phyloP scores from a whole-genome alignment of 2,888 invertebrate species.

The Lissonota sp. region DNA sequence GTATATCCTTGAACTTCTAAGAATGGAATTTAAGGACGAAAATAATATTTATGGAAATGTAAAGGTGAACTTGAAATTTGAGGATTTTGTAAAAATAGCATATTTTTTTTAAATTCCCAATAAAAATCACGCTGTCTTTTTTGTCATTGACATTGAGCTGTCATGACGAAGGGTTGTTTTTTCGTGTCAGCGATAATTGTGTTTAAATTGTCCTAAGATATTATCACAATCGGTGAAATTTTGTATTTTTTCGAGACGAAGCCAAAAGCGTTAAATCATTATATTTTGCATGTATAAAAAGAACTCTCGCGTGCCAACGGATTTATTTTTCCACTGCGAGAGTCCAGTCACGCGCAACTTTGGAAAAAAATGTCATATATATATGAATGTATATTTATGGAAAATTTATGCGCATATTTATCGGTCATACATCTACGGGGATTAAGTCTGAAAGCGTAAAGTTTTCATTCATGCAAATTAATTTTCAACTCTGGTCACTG shows the following conservation, averaged over 20 bases:
- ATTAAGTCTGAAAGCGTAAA: too few species aligned
- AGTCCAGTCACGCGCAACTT: neutral
- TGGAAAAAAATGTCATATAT: neutral
- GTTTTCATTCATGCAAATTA: too few species aligned
- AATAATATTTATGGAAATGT: neutral
- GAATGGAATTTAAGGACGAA: neutral
- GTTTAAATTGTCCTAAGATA: neutral
- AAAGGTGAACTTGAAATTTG: neutral
- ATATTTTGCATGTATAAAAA: neutral
- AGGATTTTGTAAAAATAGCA: neutral
- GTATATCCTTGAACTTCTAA: neutral
- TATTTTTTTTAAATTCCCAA: neutral
- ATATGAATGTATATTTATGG: neutral
- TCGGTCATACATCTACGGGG: too few species aligned
- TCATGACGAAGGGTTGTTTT: neutral
- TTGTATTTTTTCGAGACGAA: neutral
- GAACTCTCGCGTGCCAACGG: neutral
- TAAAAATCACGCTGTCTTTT: neutral
- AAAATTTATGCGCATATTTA: neutral
- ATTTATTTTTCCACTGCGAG: neutral
- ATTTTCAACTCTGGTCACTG: too few species aligned
- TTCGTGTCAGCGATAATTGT: neutral
- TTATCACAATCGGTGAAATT: neutral
- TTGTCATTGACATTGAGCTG: neutral
- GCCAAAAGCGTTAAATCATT: conserved; percentile 24